A percentile compares a stretch with the other conserved stretches of the same genome.
Evolutionary conservation across 2,113 vertebrate species (phyloP).

Genomic region (Microcebus griseorufus): DNA sequence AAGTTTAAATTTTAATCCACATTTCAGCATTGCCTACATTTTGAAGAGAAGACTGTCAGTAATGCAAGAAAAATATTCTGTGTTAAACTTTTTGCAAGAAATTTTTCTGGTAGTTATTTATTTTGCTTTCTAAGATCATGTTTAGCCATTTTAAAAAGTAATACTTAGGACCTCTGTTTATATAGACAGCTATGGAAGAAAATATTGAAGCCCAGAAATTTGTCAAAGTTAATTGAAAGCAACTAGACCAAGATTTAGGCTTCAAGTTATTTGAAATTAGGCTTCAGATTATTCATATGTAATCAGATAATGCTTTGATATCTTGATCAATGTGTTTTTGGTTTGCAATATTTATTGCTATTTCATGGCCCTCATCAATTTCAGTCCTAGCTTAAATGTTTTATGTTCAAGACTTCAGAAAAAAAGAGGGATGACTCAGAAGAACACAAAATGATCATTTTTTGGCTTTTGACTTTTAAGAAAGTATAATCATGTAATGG

Average conservation of each 20-base stretch:
- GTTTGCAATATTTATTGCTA: neutral
- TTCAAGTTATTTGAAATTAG: neutral
- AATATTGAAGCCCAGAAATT: neutral
- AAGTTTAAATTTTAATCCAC: neutral
- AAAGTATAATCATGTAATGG: neutral
- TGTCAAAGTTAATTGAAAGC: neutral
- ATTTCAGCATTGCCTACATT: neutral
- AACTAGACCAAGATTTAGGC: neutral
- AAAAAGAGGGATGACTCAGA: neutral
- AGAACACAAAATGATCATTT: neutral
- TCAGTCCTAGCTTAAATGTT: neutral
- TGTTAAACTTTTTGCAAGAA: neutral
- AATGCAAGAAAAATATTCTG: neutral
- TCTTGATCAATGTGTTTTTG: neutral
- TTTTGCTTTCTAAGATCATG: neutral
- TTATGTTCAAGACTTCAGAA: neutral
- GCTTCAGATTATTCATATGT: neutral
- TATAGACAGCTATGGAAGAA: neutral
- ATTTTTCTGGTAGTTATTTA: neutral
- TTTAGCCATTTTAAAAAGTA: neutral
- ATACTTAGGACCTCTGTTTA: neutral
- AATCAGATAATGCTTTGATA: neutral
- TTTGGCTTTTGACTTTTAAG: neutral
- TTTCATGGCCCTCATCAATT: neutral
- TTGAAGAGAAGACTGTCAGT: neutral